Percentiles rank a stretch among this genome's conserved stretches.
Evolutionary conservation across 2,113 vertebrate species (phyloP).

Genomic region (Plectropomus leopardus): DNA sequence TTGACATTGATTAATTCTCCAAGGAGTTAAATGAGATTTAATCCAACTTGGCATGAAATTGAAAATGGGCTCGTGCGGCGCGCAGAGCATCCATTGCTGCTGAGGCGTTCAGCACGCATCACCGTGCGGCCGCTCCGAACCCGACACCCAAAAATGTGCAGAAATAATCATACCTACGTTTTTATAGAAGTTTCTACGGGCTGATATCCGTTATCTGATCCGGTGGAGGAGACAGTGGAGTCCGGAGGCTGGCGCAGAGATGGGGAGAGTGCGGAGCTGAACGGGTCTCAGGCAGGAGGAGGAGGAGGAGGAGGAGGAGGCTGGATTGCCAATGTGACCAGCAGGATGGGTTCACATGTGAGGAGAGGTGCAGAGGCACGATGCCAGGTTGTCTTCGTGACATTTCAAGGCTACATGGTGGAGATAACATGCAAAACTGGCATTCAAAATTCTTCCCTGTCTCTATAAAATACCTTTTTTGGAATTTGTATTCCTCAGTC

Average conservation of each 20-base stretch:
- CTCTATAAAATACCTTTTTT: neutral
- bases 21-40: neutral
- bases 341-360: constrained; percentile 23
- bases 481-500: neutral
- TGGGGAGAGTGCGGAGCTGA: constrained; percentile 1
- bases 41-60: neutral
- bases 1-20: accelerated
- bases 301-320: neutral
- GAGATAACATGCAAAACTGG: neutral
- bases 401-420: neutral
- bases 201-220: neutral
- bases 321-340: neutral
- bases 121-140: neutral
- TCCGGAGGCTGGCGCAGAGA: constrained; percentile 11
- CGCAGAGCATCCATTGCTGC: constrained; percentile 49
- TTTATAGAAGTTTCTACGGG: neutral
- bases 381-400: neutral
- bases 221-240: neutral
- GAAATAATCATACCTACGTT: constrained; percentile 9
- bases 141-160: accelerated
- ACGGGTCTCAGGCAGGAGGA: neutral
- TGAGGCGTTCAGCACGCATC: constrained; percentile 2
- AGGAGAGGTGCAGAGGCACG: neutral
- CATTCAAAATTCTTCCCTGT: neutral
- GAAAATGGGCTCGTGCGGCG: constrained; percentile 1